These are phyloP conservation scores for Meloidogyne chitwoodi DNA, from an alignment of 1,140 invertebrate species.

Conservation along the genomic window DNA sequence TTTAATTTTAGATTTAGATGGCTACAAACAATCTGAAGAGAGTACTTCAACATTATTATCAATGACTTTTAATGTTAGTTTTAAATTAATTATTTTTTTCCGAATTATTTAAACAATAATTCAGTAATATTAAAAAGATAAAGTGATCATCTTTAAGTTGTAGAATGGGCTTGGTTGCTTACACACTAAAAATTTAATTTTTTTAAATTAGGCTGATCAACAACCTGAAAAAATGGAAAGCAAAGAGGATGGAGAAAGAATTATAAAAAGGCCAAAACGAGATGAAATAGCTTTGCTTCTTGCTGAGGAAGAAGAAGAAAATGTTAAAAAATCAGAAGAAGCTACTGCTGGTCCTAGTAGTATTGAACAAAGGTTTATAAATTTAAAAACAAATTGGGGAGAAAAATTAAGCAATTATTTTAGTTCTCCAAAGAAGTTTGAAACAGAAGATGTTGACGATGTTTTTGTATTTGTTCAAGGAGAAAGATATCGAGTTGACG, in stretches of 20 bases:
- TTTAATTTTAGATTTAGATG: background rate
- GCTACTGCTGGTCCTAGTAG: background rate
- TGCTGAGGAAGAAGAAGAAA: constrained; percentile 7
- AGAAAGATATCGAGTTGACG: constrained; percentile 3
- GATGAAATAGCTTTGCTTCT: constrained; percentile 26
- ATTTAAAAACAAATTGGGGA: background rate
- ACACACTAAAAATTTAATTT: no score
- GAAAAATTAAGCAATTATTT: background rate
- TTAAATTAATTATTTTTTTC: constrained; percentile 15
- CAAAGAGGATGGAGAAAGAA: background rate
- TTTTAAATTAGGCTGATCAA: constrained; percentile 2
- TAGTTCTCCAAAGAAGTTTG: background rate
- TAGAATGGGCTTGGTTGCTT: no score
- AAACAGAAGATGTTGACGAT: constrained; percentile 1
- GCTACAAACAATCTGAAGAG: background rate
- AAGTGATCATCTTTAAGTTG: no score
- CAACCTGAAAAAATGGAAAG: background rate
- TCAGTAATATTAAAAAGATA: no score
- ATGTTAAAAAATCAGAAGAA: background rate
- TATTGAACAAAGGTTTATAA: background rate
- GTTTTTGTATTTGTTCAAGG: constrained; percentile 23
- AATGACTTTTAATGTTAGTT: background rate
- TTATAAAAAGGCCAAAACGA: constrained; percentile 10
- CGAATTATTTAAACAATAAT: no score
- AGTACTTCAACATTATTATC: background rate